Evolutionary conservation across 2,888 invertebrate genomes (phyloP), one percentile per base, ranked within the genome.

Genomic region (Polydesmus complanatus): DNA sequence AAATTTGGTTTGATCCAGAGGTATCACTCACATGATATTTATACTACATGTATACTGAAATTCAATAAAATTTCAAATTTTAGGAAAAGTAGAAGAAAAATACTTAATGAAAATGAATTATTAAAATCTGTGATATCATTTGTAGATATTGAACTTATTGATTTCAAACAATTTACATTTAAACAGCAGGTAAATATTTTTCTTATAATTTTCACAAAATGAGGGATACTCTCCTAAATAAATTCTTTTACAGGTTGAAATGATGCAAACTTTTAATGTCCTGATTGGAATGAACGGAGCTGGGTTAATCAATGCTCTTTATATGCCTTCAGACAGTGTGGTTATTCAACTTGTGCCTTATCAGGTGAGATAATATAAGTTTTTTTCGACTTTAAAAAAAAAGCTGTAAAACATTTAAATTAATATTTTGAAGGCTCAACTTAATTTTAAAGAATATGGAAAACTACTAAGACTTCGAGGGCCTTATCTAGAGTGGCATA

Each of bases 261-360:
- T 62, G 50, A 66, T 69, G 19, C 69, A 69, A 60, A 62, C 65
- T 8, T 69, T 66, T 58, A 61, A 65, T 26, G 66, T 70, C 1
- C 53, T 70, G 27, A 64, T 68, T 37, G 69, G 69, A 1, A 66
- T 70, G 63, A 70, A 70, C 65, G 70, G 70, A 51, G 70, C 70
- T 27, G 70, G 70, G 23, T 64, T 70, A 5, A 69, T 65, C 56
- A 70, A 70, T 63, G 68, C 66, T 37, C 23, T 70, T 1, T 70
- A 66, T 60, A 62, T 68, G 3, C 69, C 68, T 3, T 57, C 62
- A n/a, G 56, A 61, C 27, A 65, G 65, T 53, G 68, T 68, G n/a
- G 65, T 66, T 3, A 65, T 70, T n/a, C 70, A 70, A 62, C 61
- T 70, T 21, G 68, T 68, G 14, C 69, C 69, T 21, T 69, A 68